Conservation (phyloP, 2,888 invertebrate species). For the Andrena camellia region DNA sequence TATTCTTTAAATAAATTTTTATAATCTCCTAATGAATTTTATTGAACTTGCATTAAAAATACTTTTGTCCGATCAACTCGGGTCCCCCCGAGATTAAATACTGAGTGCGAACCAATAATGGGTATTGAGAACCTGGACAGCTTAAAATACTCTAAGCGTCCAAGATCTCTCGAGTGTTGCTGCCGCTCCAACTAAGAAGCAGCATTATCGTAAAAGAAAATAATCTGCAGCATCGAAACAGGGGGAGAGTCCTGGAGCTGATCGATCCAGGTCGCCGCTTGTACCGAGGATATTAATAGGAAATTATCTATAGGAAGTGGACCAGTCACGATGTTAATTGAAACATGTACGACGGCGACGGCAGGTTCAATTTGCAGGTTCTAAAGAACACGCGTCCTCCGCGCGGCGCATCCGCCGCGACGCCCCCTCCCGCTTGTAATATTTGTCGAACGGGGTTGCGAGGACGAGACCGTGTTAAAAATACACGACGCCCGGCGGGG, state of each 20-base stretch:
- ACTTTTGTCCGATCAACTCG: too few species aligned
- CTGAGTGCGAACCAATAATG: too few species aligned
- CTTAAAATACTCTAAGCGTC: not conserved
- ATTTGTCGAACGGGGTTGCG: constrained; percentile 22
- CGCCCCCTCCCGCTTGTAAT: constrained; percentile 2
- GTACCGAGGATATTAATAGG: constrained; percentile 71
- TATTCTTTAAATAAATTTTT: not conserved
- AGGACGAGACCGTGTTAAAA: constrained; percentile 27
- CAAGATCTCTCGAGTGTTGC: too few species aligned
- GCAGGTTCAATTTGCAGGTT: constrained; percentile 44
- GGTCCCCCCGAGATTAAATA: too few species aligned
- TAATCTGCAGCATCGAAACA: constrained; percentile 36
- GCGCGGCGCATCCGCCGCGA: not conserved
- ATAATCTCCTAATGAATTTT: too few species aligned
- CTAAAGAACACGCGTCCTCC: constrained; percentile 27
- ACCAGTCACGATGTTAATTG: constrained; percentile 66
- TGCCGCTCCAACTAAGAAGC: too few species aligned
- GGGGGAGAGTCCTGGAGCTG: constrained; percentile 62
- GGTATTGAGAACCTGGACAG: too few species aligned
- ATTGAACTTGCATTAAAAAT: too few species aligned
- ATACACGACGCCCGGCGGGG: constrained; percentile 24
- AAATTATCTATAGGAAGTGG: constrained; percentile 70
- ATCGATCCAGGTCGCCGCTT: constrained; percentile 69
- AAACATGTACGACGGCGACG: constrained; percentile 49
- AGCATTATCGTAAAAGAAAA: constrained; percentile 36